Evolutionary conservation across 2,888 invertebrate genomes (phyloP).

Genomic region (Portevinia maculata): DNA sequence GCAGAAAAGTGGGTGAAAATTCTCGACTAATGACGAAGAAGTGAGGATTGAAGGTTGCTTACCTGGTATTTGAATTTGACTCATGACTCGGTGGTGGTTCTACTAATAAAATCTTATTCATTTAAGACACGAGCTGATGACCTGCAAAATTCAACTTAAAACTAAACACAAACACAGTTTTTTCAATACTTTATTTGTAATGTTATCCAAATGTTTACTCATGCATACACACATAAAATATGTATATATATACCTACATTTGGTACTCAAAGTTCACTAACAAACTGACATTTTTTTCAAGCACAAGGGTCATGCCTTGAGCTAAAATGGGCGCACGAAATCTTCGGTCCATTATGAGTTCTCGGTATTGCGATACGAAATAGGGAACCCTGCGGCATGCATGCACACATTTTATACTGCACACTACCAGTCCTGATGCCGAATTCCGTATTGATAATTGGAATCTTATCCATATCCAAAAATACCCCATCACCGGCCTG

Average conservation of each 20-base stretch:
- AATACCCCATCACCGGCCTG: slow-evolving; percentile 88
- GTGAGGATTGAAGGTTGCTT: too few species aligned
- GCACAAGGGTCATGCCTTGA: slow-evolving; percentile 81
- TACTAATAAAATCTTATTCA: too few species aligned
- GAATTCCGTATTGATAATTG: slow-evolving; percentile 85
- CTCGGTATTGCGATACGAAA: slow-evolving; percentile 90
- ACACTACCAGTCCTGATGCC: slow-evolving; percentile 83
- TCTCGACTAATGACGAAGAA: too few species aligned
- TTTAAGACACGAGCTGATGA: too few species aligned
- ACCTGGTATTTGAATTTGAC: too few species aligned
- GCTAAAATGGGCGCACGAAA: slow-evolving; percentile 81
- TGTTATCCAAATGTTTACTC: too few species aligned
- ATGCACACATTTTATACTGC: slow-evolving; percentile 94
- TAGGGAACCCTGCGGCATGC: slow-evolving; percentile 94
- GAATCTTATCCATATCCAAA: slow-evolving; percentile 88
- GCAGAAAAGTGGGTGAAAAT: too few species aligned
- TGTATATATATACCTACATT: not conserved
- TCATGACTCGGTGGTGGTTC: too few species aligned
- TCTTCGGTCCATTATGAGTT: slow-evolving; percentile 80
- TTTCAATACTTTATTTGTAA: too few species aligned
- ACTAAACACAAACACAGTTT: too few species aligned
- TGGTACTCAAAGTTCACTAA: not conserved
- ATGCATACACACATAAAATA: too few species aligned
- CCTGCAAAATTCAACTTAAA: too few species aligned
- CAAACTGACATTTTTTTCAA: slow-evolving; percentile 12